Percentiles rank a stretch among this genome's conserved stretches.
These are phyloP conservation scores for Morpho deidamia DNA, from an alignment of 2,888 invertebrate species.

Conservation along the genomic window DNA sequence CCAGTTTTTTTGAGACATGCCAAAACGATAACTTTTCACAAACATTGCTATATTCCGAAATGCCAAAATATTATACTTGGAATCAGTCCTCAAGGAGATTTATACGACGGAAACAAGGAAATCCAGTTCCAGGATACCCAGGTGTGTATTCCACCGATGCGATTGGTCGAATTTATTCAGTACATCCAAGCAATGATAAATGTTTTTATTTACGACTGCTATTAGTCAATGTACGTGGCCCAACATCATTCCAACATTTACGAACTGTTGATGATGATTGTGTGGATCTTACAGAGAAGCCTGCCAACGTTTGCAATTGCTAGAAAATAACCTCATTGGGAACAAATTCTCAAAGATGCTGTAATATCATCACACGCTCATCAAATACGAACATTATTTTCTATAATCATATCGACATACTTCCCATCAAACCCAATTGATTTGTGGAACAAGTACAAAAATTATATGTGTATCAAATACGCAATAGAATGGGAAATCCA, in stretches of 20 bases:
- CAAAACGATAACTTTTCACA: slow-evolving; percentile 26
- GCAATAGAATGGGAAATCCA: slow-evolving; percentile 18
- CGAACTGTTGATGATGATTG: slow-evolving; percentile 31
- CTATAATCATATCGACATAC: slow-evolving; percentile 26
- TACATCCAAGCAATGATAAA: slow-evolving; percentile 38
- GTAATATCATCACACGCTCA: slow-evolving; percentile 25
- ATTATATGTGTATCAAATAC: slow-evolving; percentile 20
- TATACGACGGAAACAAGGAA: slow-evolving; percentile 29
- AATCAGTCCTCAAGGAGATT: slow-evolving; percentile 27
- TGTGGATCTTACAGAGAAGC: slow-evolving; percentile 30
- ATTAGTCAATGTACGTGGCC: slow-evolving; percentile 37
- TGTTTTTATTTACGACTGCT: slow-evolving; percentile 41
- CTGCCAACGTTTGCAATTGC: slow-evolving; percentile 27
- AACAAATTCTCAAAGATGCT: slow-evolving; percentile 26
- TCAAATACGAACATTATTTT: slow-evolving; percentile 29
- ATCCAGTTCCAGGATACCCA: slow-evolving; percentile 28
- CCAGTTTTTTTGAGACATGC: slow-evolving; percentile 28
- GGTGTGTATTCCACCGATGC: slow-evolving; percentile 36
- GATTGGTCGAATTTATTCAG: slow-evolving; percentile 39
- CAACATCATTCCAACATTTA: slow-evolving; percentile 26
- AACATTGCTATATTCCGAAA: slow-evolving; percentile 27
- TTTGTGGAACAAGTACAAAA: slow-evolving; percentile 7
- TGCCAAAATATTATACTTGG: slow-evolving; percentile 30
- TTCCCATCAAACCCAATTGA: slow-evolving; percentile 7
- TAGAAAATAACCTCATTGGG: slow-evolving; percentile 31